Base-by-base conservation (phyloP, 1,140 invertebrate genomes). In the Polypedilum pembai region DNA sequence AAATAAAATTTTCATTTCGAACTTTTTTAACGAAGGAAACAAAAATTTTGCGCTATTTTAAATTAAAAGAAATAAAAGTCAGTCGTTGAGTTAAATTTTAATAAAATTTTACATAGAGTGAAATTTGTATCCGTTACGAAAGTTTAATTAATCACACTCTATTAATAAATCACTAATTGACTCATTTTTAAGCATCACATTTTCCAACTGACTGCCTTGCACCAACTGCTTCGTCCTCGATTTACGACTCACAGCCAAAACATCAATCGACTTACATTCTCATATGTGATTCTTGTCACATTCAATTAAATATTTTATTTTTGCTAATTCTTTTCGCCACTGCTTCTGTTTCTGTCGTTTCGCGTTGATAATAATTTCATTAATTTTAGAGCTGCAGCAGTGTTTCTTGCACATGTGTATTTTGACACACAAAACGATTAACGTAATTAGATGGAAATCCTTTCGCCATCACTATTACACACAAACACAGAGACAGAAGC, bases 251-350 rank as follows among this genome's bases (percentile, higher is more conserved):
- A n/a, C 45, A 56, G 8, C 20, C 20, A 21, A 69, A 21, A 18
- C 65, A 69, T 69, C 65, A 69, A 69, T 20, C 65, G 65, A n/a
- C 17, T 18, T 18, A 69, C 65, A 69, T 69, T 17, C 17, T 18
- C 17, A 66, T 66, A 8, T 20, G 65, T 21, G 20, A 21, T 21
- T 69, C 65, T 69, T 69, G 65, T 69, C 65, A 69, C 65, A 69
- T 69, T 69, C 65, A 69, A 69, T 69, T 69, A 69, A 69, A 69
- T 69, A 69, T 69, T 69, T 69, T 69, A 69, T 69, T 69, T 69
- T 69, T 7, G 17, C 65, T 20, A 69, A 21, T 20, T n/a, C 65
- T 66, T 18, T 56, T 69, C 12, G 65, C 20, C 20, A 10, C 17
- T 69, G 17, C 20, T 69, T 69, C 45, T 56, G 3, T 69, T 69